A percentile compares a stretch with the other conserved stretches of the same genome.
Evolutionary conservation across 2,888 invertebrate species (phyloP).

Genomic region (Eueremaeus valkanovi): DNA sequence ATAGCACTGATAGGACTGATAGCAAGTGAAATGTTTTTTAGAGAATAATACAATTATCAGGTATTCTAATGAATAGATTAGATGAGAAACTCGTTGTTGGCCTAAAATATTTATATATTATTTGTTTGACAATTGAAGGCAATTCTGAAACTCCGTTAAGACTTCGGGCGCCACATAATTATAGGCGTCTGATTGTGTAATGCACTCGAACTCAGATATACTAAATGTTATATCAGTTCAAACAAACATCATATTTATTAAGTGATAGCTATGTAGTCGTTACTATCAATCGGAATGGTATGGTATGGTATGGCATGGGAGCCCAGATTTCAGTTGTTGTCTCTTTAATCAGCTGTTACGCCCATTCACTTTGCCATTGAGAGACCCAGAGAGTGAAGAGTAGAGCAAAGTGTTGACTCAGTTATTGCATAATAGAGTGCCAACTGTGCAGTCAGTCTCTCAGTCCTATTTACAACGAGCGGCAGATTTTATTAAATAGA

Average conservation of each 20-base stretch:
- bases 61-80: not conserved
- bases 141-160: not conserved
- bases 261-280: not conserved
- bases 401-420: not conserved
- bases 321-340: conserved; percentile 26
- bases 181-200: conserved; percentile 15
- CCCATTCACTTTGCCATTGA: conserved; percentile 15
- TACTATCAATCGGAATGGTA: conserved; percentile 1
- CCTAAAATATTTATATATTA: not conserved
- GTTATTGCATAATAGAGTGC: not conserved
- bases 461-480: not conserved
- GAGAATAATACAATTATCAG: no score
- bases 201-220: not conserved
- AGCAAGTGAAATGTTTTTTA: no score
- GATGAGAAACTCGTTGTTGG: not conserved
- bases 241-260: conserved; percentile 24
- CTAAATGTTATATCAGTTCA: conserved; percentile 12
- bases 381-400: no score
- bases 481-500: not conserved
- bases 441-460: not conserved
- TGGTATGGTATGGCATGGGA: conserved; percentile 5
- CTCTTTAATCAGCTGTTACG: conserved; percentile 34
- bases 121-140: not conserved
- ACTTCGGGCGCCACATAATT: conserved; percentile 34
- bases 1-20: no score